Base-by-base conservation (phyloP, 1,140 invertebrate species). In the Pseudomyrmex sp. region DNA sequence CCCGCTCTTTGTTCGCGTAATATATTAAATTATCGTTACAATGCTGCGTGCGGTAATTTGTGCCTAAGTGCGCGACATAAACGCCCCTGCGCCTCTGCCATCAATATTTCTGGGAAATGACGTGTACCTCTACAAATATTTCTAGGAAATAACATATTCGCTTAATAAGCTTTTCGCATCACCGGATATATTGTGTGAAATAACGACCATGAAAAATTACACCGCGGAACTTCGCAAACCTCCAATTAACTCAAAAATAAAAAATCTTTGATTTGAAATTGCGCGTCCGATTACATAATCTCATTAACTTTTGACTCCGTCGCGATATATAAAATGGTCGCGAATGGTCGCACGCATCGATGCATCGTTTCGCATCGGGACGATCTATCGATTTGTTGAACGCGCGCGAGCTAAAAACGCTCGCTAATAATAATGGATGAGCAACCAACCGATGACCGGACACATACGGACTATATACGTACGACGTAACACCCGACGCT, bases 401-500 rank as follows among this genome's bases (percentile, higher is more conserved):
- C 15, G 54, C 15, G 18, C 18, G 54, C 44, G 18, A 72, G n/a
- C 20, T 80, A 46, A 70, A 70, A 80, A 80, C n/a, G 44, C 44
- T 48, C 15, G 15, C 66, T 50, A 80, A 80, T 72, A 80, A 80
- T 35, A 7, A 65, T 26, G 5, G 35, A 65, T 10, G 65, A 70
- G 52, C 35, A n/a, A 9, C 35, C 65, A 48, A 69, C 66, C 20
- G 9, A 68, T 15, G 20, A 48, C 46, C 12, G 18, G 74, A 1
- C 20, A 20, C 20, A 20, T 20, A 13, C 52, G 62, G n/a, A 3
- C 26, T 26, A 2, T 26, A 26, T 2, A 69, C 48, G n/a, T n/a
- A n/a, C 61, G 76, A 80, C 76, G 76, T 80, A 80, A 72, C n/a
- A 61, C 12, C 8, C 54, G 23, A 72, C 46, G 44, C n/a, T 70